Evolutionary conservation across 2,113 vertebrate species (phyloP), one percentile per base, ranked within the genome.

Genomic region (Trematomus loennbergii): DNA sequence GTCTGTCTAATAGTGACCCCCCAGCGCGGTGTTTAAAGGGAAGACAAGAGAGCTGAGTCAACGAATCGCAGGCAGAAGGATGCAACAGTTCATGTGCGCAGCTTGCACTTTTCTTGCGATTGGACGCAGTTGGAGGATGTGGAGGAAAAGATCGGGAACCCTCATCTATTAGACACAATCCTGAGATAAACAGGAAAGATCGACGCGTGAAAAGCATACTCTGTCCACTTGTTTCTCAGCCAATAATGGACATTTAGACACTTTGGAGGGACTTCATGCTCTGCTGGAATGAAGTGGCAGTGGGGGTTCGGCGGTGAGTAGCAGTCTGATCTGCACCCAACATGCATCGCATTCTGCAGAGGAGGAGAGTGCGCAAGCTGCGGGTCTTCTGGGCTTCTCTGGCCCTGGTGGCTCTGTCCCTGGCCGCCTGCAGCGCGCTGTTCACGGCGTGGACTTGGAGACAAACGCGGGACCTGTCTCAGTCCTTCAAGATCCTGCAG

Each of bases 361-460:
- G 93, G 91, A 93, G 94, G 84, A 87, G 92, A 83, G 91, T 92
- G 82, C 92, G 92, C 84, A 91, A 89, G 80, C 92, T 95, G 84
- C 93, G 94, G 78, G 89, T 94, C 79, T 88, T 92, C 79, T 95
- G 94, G 95, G 92, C 91, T 67, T 92, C 91, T 46, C 89, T 95
- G 88, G 94, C 94, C n/a, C 88, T 93, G 84, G 83, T 94, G 72
- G 95, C 95, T 53, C 85, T 96, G 81, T 92, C 93, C 58, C 90
- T 96, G 82, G 95, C 95, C 72, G 92, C 92, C 4, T 94, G 93
- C 92, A 96, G 95, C 83, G 94, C 94, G 65, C 74, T 95, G n/a
- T 95, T 96, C 40, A 95, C 94, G 82, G 94, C 93, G 73, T 96
- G 95, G 94, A 95, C 95, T 20, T 95, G 94, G 95, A 81, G 94